Base-by-base conservation (phyloP, 1,140 invertebrate genomes). In the Anastrepha ludens region DNA sequence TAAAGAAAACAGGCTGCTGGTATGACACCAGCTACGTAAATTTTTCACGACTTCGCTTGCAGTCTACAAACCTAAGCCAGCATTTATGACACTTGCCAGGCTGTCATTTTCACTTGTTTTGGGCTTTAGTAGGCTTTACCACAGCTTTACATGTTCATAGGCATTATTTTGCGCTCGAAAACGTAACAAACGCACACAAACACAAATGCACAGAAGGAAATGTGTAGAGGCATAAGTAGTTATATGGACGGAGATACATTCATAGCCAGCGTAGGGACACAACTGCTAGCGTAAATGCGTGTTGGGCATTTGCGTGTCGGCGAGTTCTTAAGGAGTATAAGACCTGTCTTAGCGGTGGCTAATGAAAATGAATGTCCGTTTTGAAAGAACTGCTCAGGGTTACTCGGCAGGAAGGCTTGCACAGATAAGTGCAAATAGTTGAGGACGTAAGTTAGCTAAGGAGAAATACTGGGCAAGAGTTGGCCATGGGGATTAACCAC, bases 81-180 rank as follows among this genome's bases (percentile, higher is more conserved):
- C 74, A 81, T 50, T 29, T 81, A 58, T 29, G 50, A 47, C 47
- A 55, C 74, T 81, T 55, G 55, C 47, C 55, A 55, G 47, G 15
- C 74, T 55, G 74, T 47, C 74, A 81, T 44, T 81, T 81, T 81
- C 74, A 81, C 74, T 81, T 81, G 74, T 17, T 29, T 29, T 17
- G 47, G 47, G 74, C 74, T 81, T 81, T 81, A 9, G 2, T 81
- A 55, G 74, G 74, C 74, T 81, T 81, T 50, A 81, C n/a, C 74
- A 81, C n/a, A 55, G 74, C 74, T 81, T 81, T 81, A 47, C 47
- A 81, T 81, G 74, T 81, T 55, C 74, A 55, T 47, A 50, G n/a
- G 44, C 47, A 7, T 6, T 81, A 9, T 55, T 81, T 78, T 15
- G 17, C 7, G 74, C 47, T 9, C 74, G 17, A 11, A 55, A 81